Evolutionary conservation across 2,797 vertebrate genomes (phyloP).

Genomic region (Pseudochromis fuscus): DNA sequence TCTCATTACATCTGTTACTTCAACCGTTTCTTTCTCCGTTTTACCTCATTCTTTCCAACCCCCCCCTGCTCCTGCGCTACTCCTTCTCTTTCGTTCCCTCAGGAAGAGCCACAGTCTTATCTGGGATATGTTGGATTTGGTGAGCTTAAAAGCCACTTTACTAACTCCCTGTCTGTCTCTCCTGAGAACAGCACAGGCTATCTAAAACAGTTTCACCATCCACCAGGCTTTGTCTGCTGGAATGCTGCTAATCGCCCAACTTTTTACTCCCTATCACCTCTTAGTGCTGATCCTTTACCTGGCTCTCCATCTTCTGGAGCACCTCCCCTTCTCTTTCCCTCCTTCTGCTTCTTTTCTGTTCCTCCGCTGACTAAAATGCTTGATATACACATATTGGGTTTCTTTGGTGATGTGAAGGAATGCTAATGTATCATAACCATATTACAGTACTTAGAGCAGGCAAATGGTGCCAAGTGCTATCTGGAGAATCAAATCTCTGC

Average conservation of each 20-base stretch:
- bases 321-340: conserved; percentile 13
- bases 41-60: conserved; percentile 65
- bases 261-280: conserved; percentile 46
- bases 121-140: conserved; percentile 81
- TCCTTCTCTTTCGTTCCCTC: conserved; percentile 64
- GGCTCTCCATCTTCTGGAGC: conserved; percentile 53
- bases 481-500: conserved; percentile 75
- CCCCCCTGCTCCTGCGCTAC: conserved; percentile 34
- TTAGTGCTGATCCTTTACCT: conserved; percentile 70
- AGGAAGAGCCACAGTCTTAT: conserved; percentile 79
- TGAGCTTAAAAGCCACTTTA: conserved; percentile 82
- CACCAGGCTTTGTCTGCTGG: conserved; percentile 53
- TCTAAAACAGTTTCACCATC: conserved; percentile 62
- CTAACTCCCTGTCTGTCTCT: conserved; percentile 68
- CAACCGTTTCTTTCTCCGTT: conserved; percentile 46
- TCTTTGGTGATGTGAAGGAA: conserved; percentile 77
- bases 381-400: conserved; percentile 79
- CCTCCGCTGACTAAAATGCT: conserved; percentile 50
- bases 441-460: conserved; percentile 75
- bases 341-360: conserved; percentile 33
- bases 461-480: conserved; percentile 73
- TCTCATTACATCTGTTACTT: conserved; percentile 48
- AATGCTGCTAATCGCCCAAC: conserved; percentile 57
- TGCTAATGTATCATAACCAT: conserved; percentile 81
- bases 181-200: conserved; percentile 55